Percentiles rank a stretch among this genome's conserved stretches.
phyloP scores from a whole-genome alignment of 2,888 invertebrate genomes.

The Tetropium fuscum region DNA sequence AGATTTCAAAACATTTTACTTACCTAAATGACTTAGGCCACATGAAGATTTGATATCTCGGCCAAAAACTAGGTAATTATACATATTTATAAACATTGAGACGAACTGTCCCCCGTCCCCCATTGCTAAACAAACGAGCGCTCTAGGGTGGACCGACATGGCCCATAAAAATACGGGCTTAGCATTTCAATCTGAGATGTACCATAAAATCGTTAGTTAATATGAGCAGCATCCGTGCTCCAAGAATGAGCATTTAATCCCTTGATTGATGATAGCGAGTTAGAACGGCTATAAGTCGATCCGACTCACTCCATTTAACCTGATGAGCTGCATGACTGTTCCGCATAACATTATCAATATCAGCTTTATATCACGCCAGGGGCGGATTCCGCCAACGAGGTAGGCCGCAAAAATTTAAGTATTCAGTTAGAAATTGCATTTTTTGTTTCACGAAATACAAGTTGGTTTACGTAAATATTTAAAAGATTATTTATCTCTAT shows the following conservation, averaged over 20 bases:
- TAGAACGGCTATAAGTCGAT: slow-evolving; percentile 63
- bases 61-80: too few species aligned
- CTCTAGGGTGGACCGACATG: slow-evolving; percentile 11
- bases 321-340: slow-evolving; percentile 64
- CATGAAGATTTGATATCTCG: too few species aligned
- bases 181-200: slow-evolving; percentile 52
- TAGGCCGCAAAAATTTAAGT: too few species aligned
- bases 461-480: too few species aligned
- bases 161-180: slow-evolving; percentile 37
- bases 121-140: too few species aligned
- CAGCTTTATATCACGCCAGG: slow-evolving; percentile 31
- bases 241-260: slow-evolving; percentile 61
- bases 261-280: slow-evolving; percentile 62
- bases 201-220: slow-evolving; percentile 60
- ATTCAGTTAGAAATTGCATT: too few species aligned
- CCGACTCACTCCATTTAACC: slow-evolving; percentile 65
- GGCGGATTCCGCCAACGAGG: slow-evolving; percentile 17
- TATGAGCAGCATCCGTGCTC: slow-evolving; percentile 57
- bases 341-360: slow-evolving; percentile 56
- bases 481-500: too few species aligned
- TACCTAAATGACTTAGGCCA: too few species aligned
- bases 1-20: too few species aligned
- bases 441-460: too few species aligned
- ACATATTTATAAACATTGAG: too few species aligned
- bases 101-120: too few species aligned